phyloP scores from a whole-genome alignment of 2,797 vertebrate species.

The Poeciliopsis paucimaculata region DNA sequence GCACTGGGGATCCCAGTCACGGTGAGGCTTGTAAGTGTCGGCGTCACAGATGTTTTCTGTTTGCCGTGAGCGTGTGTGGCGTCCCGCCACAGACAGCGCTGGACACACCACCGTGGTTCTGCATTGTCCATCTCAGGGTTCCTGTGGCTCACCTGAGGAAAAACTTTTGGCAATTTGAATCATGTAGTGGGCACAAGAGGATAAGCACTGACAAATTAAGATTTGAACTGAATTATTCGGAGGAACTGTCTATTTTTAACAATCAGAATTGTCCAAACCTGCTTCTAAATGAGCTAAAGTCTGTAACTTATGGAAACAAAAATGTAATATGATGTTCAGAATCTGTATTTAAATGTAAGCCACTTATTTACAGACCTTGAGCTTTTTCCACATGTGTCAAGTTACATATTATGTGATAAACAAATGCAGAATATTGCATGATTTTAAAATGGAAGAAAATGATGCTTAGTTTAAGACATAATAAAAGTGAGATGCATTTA shows the following conservation, averaged over 20 bases:
- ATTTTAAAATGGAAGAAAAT: neutral
- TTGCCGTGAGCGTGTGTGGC: constrained; percentile 18
- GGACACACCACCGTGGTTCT: constrained; percentile 22
- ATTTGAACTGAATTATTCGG: neutral
- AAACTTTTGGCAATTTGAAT: constrained; percentile 10
- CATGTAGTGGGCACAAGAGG: neutral
- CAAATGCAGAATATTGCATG: neutral
- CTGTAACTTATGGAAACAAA: neutral
- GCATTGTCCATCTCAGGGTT: constrained; percentile 20
- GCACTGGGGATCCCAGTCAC: constrained; percentile 34
- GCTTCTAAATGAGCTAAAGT: neutral
- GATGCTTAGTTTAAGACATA: neutral
- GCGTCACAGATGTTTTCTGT: constrained; percentile 60
- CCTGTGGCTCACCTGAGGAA: constrained; percentile 2
- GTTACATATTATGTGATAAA: neutral
- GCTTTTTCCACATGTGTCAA: neutral
- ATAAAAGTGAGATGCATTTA: neutral
- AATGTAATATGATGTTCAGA: neutral
- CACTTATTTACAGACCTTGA: neutral
- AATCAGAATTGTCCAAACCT: neutral
- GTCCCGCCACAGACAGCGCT: constrained; percentile 36
- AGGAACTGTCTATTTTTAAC: neutral
- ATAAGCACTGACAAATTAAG: neutral
- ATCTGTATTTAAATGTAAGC: neutral
- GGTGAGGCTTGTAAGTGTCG: constrained; percentile 26